A percentile compares a stretch with the other conserved stretches of the same genome.
Conservation (phyloP, 2,113 vertebrate genomes). For the Erythrolamprus reginae region DNA sequence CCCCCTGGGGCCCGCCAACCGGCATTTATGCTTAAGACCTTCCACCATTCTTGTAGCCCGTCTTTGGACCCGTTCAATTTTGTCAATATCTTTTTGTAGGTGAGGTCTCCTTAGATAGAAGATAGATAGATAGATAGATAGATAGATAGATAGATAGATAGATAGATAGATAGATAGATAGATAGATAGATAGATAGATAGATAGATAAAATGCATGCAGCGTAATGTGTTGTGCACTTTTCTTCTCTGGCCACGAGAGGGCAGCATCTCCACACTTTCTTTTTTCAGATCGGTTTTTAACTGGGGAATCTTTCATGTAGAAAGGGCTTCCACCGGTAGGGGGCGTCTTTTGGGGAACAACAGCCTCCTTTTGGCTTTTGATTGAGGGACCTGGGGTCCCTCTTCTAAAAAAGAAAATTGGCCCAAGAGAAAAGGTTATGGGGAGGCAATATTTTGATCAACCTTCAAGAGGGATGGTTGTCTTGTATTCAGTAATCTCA, state of each 20-base stretch:
- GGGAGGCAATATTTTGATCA: not conserved
- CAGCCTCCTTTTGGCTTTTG: not conserved
- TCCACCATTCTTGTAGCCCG: no score
- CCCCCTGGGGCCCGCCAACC: no score
- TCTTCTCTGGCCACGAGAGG: not conserved
- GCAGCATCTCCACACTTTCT: not conserved
- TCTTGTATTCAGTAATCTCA: not conserved
- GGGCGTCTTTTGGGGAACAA: not conserved
- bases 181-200: no score
- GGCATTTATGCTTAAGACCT: no score
- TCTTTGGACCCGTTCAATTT: no score
- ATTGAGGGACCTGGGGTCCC: not conserved
- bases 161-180: no score
- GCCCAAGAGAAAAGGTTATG: not conserved
- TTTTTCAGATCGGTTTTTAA: not conserved
- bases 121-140: no score
- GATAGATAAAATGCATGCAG: no score
- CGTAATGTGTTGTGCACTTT: not conserved
- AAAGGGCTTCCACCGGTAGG: not conserved
- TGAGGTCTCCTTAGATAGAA: no score
- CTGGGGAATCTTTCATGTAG: not conserved
- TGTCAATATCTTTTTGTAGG: no score
- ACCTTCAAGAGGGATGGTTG: not conserved
- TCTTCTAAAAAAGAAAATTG: not conserved
- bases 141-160: no score